These are phyloP conservation scores for Pheosia gnoma DNA, from an alignment of 2,888 invertebrate genomes.

Conservation along the genomic window DNA sequence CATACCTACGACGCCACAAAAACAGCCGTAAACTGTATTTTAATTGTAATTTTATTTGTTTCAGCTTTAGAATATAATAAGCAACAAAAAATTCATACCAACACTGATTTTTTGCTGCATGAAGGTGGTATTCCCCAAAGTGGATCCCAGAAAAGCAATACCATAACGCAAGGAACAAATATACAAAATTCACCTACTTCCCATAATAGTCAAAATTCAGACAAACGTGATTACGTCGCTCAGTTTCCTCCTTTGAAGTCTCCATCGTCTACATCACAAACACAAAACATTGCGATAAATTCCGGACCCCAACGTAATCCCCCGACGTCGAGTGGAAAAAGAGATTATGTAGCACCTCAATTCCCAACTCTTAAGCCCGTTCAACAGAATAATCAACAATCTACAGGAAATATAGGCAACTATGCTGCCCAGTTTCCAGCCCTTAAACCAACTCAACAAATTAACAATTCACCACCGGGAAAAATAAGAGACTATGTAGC, in stretches of 20 bases:
- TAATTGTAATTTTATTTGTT: slow-evolving; percentile 26
- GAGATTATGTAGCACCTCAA: slow-evolving; percentile 45
- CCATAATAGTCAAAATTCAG: slow-evolving; percentile 21
- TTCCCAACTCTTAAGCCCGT: slow-evolving; percentile 29
- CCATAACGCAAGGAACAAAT: slow-evolving; percentile 29
- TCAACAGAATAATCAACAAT: slow-evolving; percentile 26
- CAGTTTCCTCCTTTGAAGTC: slow-evolving; percentile 38
- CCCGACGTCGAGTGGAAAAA: slow-evolving; percentile 29
- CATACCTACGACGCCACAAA: not conserved
- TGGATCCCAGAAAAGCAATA: slow-evolving; percentile 54
- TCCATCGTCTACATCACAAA: slow-evolving; percentile 25
- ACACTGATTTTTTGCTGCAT: slow-evolving; percentile 70
- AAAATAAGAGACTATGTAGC: slow-evolving; percentile 57
- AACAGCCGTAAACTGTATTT: not conserved
- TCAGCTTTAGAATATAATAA: slow-evolving; percentile 58
- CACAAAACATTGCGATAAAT: slow-evolving; percentile 16
- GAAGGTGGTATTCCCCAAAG: slow-evolving; percentile 56
- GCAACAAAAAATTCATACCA: slow-evolving; percentile 56
- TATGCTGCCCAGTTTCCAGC: slow-evolving; percentile 63
- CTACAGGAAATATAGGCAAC: slow-evolving; percentile 41
- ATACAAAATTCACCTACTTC: slow-evolving; percentile 19
- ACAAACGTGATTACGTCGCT: slow-evolving; percentile 36
- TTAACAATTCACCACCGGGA: slow-evolving; percentile 19
- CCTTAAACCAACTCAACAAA: slow-evolving; percentile 14
- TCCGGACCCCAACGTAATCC: slow-evolving; percentile 21